A percentile compares a stretch with the other conserved stretches of the same genome.
Conservation (phyloP, 2,113 vertebrate genomes). For the Rhynchomys soricoides region DNA sequence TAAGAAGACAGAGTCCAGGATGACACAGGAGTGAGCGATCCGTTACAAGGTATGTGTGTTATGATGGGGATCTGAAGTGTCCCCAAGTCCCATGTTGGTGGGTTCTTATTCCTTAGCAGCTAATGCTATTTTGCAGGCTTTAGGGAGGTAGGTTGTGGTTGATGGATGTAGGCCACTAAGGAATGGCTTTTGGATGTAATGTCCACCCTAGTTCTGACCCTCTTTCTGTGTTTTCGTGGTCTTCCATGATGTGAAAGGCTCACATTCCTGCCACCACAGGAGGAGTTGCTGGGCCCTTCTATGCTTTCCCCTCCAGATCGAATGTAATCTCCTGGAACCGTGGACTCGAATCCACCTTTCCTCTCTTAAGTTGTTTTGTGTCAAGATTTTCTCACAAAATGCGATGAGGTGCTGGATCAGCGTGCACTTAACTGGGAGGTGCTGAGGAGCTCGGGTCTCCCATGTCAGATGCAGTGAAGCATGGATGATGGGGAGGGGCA, state of each 20-base stretch:
- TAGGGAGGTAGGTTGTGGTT: neutral
- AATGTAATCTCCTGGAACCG: neutral
- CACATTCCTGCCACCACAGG: neutral
- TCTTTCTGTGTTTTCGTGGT: neutral
- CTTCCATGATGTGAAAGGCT: neutral
- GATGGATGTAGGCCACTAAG: neutral
- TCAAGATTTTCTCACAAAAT: neutral
- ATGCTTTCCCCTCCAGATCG: too few relatives aligned
- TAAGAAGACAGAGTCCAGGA: neutral
- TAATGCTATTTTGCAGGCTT: neutral
- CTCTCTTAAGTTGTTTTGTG: neutral
- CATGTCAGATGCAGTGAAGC: accelerated
- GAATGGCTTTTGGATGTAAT: neutral
- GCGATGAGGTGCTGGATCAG: neutral
- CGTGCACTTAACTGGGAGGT: neutral
- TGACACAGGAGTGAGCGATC: neutral
- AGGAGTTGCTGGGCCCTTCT: neutral
- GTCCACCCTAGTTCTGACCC: neutral
- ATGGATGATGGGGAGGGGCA: too few relatives aligned
- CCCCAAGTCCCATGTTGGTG: neutral
- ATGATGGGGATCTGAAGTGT: neutral
- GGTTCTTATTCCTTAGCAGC: neutral
- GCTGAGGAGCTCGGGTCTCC: neutral
- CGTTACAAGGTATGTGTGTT: neutral
- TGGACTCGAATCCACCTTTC: neutral